Base-by-base conservation (phyloP, 1,140 invertebrate genomes). In the Ceratina australensis region DNA sequence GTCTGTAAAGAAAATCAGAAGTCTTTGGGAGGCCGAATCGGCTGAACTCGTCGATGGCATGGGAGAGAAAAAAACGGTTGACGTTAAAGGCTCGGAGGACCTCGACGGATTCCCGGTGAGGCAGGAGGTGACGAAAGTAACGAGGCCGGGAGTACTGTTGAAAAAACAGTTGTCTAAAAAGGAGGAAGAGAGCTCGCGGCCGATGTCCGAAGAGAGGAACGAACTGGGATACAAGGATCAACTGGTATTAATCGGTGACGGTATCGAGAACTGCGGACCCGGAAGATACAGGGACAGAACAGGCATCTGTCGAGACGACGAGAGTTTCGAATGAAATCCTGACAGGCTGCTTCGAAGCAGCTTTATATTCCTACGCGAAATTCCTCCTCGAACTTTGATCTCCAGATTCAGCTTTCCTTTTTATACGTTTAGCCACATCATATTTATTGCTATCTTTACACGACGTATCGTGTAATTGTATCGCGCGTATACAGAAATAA, bases 191-290 rank as follows among this genome's bases (percentile, higher is more conserved):
- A 26, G 78, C 2, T 26, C 47, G 16, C 10, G 63, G 20, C 60
- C 5, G 22, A 5, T 60, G 12, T 42, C 64, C 0, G 64, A 59
- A 5, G 68, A 86, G 24, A 56, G 72, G 20, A 80, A 78, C 24
- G 82, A 83, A n/a, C 28, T 75, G 26, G 71, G 72, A n/a, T 67
- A 63, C 0, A 66, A 85, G 16, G 88, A 86, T 42, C 33, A 42
- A 42, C 57, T 91, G 13, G 89, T 82, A 33, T 81, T 90, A 22
- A 4, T 92, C 3, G 91, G 91, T 1, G 90, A 81, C 16, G 89
- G 74, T 0, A 80, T 91, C 8, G 90, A 92, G 65, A 89, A 92
- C 15, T 92, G 91, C 52, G 91, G 91, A 28, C 91, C 91, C 12
- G 90, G 87, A 15, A 83, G 90, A 68, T 82, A 71, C 57, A 88